phyloP scores from a whole-genome alignment of 2,888 invertebrate genomes.

The Dynastes tityus region DNA sequence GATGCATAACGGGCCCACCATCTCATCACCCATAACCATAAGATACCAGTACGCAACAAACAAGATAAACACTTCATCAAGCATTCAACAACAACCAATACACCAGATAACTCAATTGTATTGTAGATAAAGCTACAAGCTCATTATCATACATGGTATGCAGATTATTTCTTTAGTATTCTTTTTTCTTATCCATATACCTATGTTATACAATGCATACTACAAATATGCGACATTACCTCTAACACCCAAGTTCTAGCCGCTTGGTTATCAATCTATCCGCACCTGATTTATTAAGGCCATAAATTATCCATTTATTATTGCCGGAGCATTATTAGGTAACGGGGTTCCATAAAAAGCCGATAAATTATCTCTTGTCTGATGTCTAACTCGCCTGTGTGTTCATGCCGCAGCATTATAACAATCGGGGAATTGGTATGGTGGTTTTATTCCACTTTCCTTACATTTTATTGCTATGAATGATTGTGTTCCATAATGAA shows the following conservation, averaged over 20 bases:
- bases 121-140: too few relatives aligned
- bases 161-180: background rate
- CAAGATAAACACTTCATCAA: background rate
- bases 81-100: background rate
- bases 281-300: constrained; percentile 23
- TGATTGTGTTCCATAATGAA: too few relatives aligned
- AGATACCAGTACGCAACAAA: too few relatives aligned
- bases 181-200: background rate
- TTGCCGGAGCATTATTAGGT: constrained; percentile 21
- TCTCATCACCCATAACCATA: too few relatives aligned
- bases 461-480: too few relatives aligned
- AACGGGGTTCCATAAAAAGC: constrained; percentile 19
- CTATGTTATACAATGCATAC: background rate
- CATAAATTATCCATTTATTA: constrained; percentile 18
- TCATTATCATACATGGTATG: background rate
- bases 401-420: too few relatives aligned
- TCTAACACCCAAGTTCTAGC: background rate
- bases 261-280: constrained; percentile 16
- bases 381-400: constrained; percentile 12
- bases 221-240: constrained; percentile 4
- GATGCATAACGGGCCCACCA: too few relatives aligned
- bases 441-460: too few relatives aligned
- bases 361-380: constrained; percentile 31
- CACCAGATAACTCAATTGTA: background rate
- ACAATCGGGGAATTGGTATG: too few relatives aligned